These are phyloP conservation scores for Lepus timidus DNA, from an alignment of 2,113 vertebrate genomes.

Conservation along the genomic window DNA sequence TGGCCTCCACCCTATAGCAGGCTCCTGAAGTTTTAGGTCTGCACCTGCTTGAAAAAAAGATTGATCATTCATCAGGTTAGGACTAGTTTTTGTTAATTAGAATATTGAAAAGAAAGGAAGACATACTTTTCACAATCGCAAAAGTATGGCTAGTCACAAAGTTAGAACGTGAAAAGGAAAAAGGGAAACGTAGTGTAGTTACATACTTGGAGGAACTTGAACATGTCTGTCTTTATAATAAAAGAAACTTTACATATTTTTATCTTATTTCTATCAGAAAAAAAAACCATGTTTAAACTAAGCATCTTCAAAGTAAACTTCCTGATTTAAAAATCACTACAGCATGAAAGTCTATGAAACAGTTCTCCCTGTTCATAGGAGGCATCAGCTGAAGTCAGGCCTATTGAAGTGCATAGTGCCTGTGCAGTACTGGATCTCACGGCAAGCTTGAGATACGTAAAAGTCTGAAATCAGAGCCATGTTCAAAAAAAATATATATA, in stretches of 20 bases:
- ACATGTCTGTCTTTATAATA: background rate
- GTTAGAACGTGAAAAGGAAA: too few species aligned
- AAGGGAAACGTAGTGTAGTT: too few species aligned
- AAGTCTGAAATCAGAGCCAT: background rate
- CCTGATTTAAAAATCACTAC: background rate
- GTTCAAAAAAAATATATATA: background rate
- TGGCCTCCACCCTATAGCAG: too few species aligned
- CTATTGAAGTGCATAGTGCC: rapidly evolving
- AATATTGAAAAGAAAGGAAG: too few species aligned
- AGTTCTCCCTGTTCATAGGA: background rate
- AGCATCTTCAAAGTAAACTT: background rate
- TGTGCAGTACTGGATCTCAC: background rate
- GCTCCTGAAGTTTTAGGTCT: too few species aligned
- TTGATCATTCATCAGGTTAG: too few species aligned
- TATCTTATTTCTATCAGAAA: background rate
- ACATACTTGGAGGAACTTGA: background rate
- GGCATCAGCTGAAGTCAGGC: too few species aligned
- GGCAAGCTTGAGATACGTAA: background rate
- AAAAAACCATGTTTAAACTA: background rate
- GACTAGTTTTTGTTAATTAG: too few species aligned
- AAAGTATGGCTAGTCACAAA: too few species aligned
- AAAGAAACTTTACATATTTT: background rate
- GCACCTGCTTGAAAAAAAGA: too few species aligned
- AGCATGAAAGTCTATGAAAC: background rate
- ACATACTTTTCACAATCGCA: too few species aligned